Evolutionary conservation across 2,797 vertebrate genomes (phyloP), one percentile per base, ranked within the genome.

Genomic region (Acanthurus lineatus): DNA sequence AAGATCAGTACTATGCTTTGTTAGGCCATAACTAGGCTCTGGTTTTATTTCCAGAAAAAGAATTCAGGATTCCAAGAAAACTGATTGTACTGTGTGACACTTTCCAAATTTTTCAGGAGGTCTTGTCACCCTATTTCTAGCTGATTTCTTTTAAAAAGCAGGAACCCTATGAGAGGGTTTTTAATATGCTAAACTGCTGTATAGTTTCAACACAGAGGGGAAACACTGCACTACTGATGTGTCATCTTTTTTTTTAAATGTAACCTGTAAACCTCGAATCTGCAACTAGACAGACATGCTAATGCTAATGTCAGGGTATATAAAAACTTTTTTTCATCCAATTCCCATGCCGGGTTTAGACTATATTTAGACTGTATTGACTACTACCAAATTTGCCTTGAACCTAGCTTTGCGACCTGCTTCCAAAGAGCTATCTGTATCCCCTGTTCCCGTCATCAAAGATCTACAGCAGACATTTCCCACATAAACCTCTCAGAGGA

Each of bases 401-500:
- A 65, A 42, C 60, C 42, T 22, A 52, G 61, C 44, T 60, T 57
- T 49, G 11, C 73, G 73, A 66, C 76, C 57, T 1, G 11, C n/a
- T 67, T 64, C 6, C 42, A 73, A 19, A 60, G 59, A 77, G 56
- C 12, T 64, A 49, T 68, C 52, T 73, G 56, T 47, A 35, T 25
- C 35, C 12, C 19, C 5, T 56, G 76, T 58, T 40, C 15, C 25
- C 14, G 44, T 65, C 16, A 47, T 74, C 58, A 81, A 78, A 80
- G 48, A 77, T 69, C 70, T 69, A 42, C 69, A 70, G 53, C 32
- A 85, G 70, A 12, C 59, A 58, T 79, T 48, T 72, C 83, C 22
- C 69, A 25, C 57, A 61, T 38, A 49, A 8, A 68, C 35, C 52
- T 78, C 80, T 69, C 64, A 64, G 48, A 56, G 76, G 82, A 76